Conservation (phyloP, 2,113 vertebrate species). For the Larimichthys polyactis region DNA sequence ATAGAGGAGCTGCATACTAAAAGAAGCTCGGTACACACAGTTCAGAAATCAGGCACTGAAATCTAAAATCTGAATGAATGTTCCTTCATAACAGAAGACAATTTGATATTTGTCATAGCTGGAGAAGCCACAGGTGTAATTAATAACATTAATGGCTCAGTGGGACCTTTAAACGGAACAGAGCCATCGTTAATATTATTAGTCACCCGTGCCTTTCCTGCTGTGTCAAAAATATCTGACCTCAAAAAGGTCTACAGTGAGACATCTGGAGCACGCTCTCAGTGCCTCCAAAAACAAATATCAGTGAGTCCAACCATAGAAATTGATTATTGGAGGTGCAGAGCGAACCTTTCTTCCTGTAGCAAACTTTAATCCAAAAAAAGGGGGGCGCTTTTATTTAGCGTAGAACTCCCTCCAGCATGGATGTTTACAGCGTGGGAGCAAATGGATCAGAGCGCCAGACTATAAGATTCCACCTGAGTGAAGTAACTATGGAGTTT, state of each 20-base stretch:
- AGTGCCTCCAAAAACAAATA: slow-evolving; percentile 4
- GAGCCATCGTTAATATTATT: slow-evolving; percentile 10
- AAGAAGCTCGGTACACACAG: neutral
- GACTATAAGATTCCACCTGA: neutral
- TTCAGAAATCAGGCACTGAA: neutral
- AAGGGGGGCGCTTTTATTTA: neutral
- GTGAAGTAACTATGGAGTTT: neutral
- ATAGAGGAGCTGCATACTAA: too few relatives aligned
- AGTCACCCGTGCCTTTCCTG: neutral
- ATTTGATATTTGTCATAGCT: neutral
- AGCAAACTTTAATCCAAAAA: slow-evolving; percentile 7
- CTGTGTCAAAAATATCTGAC: neutral
- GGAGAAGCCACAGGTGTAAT: neutral
- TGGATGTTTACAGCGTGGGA: neutral
- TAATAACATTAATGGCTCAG: slow-evolving; percentile 6
- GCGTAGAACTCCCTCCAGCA: slow-evolving; percentile 8
- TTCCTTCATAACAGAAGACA: neutral
- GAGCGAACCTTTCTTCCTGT: neutral
- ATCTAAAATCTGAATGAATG: neutral
- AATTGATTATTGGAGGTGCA: slow-evolving; percentile 13
- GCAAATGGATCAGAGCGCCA: neutral
- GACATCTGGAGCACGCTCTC: neutral
- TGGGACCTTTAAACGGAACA: neutral
- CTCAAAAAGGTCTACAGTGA: neutral
- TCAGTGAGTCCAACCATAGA: neutral